phyloP scores from a whole-genome alignment of 2,888 invertebrate genomes.

The Drosophila parthenogenetica region DNA sequence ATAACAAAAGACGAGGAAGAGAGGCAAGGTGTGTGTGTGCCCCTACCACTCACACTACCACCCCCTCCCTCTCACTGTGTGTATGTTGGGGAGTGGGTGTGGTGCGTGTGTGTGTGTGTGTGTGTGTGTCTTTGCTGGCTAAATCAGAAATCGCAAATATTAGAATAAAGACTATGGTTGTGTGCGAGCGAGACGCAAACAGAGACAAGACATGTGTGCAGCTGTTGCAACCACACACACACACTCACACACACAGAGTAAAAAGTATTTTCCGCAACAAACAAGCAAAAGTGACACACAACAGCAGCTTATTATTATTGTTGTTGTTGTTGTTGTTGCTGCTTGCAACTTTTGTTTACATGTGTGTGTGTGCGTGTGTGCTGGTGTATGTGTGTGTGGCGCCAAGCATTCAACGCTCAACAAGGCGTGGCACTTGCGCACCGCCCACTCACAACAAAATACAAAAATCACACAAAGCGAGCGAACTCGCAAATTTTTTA shows the following conservation, averaged over 20 bases:
- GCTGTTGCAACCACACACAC: conserved; percentile 47
- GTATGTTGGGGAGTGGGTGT: conserved; percentile 10
- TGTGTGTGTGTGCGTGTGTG: conserved; percentile 10
- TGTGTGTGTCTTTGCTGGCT: conserved; percentile 43
- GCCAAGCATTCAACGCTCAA: conserved; percentile 56
- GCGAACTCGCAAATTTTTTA: conserved; percentile 44
- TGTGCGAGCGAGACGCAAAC: conserved; percentile 53
- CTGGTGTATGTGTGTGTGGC: conserved; percentile 31
- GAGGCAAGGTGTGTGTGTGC: neutral
- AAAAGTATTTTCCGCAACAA: conserved; percentile 75
- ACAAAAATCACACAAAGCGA: neutral
- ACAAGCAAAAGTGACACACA: conserved; percentile 79
- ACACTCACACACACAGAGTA: conserved; percentile 34
- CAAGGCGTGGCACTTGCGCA: conserved; percentile 70
- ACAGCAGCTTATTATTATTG: conserved; percentile 62
- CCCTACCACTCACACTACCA: neutral
- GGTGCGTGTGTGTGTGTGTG: conserved; percentile 13
- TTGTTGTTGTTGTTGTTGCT: conserved; percentile 26
- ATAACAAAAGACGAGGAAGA: conserved; percentile 65
- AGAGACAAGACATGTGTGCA: conserved; percentile 57
- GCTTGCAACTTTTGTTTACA: conserved; percentile 33
- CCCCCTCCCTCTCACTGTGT: neutral
- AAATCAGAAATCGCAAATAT: conserved; percentile 76
- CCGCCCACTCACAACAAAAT: conserved; percentile 58
- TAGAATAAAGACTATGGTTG: conserved; percentile 69